Percentiles rank a stretch among this genome's conserved stretches.
These are phyloP conservation scores for Chorisops tibialis DNA, from an alignment of 2,888 invertebrate genomes.

Conservation along the genomic window DNA sequence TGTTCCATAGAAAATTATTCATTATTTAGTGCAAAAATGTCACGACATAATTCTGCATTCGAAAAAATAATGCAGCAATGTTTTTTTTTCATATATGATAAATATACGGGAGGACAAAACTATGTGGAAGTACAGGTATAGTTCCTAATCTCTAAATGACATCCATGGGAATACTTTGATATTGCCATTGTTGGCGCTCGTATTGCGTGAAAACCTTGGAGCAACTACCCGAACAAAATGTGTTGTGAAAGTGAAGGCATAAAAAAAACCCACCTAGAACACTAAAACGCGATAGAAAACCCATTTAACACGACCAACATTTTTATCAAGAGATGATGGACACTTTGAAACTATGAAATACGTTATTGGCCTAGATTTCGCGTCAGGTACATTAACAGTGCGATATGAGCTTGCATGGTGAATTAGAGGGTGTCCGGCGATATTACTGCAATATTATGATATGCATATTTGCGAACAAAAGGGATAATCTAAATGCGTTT, in stretches of 20 bases:
- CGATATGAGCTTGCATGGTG: too few species aligned
- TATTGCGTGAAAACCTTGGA: background rate
- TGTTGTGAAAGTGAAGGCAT: background rate
- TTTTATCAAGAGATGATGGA: slow-evolving; percentile 5
- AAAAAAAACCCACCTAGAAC: too few species aligned
- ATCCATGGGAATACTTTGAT: slow-evolving; percentile 5
- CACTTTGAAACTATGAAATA: background rate
- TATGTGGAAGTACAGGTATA: background rate
- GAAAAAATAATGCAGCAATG: too few species aligned
- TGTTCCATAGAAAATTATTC: background rate
- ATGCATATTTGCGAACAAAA: slow-evolving; percentile 7
- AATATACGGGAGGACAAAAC: too few species aligned
- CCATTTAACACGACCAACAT: slow-evolving; percentile 4
- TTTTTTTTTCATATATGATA: too few species aligned
- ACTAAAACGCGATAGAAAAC: background rate
- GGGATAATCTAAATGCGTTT: slow-evolving; percentile 10
- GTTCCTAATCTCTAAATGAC: background rate
- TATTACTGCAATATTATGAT: too few species aligned
- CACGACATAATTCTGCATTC: too few species aligned
- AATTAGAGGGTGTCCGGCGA: too few species aligned
- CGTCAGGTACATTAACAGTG: too few species aligned
- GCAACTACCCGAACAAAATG: background rate
- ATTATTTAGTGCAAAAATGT: slow-evolving; percentile 1
- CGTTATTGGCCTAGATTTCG: slow-evolving; percentile 17
- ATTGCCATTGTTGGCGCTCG: background rate